Conservation (phyloP, 2,888 invertebrate genomes). For the Alviniconcha strummeri region DNA sequence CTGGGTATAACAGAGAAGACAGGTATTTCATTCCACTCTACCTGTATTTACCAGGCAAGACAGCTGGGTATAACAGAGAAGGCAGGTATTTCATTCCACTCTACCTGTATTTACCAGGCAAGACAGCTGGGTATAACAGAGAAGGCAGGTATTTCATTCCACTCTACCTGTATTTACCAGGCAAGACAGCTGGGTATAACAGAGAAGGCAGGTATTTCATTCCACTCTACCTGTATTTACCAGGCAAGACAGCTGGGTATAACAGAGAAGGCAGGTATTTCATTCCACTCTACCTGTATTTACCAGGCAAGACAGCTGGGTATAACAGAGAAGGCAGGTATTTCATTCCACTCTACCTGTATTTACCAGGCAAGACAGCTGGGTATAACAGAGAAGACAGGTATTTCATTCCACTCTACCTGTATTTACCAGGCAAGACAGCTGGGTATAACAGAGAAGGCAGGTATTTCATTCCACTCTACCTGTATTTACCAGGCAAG, state of each 20-base stretch:
- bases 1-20: no score
- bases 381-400: no score
- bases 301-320: background rate
- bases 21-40: background rate
- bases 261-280: constrained; percentile 92
- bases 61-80: constrained; percentile 87
- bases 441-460: no score
- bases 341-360: constrained; percentile 85
- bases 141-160: no score
- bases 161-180: background rate
- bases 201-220: no score
- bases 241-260: constrained; percentile 89
- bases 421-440: background rate
- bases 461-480: background rate
- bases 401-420: background rate
- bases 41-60: constrained; percentile 79
- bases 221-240: background rate
- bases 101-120: constrained; percentile 74
- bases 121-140: background rate
- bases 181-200: no score
- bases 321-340: constrained; percentile 78
- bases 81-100: constrained; percentile 89
- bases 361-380: background rate
- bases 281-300: constrained; percentile 82
- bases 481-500: constrained; percentile 78